Base-by-base conservation (phyloP, 2,113 vertebrate genomes). In the Malurus alboscapulatus region DNA sequence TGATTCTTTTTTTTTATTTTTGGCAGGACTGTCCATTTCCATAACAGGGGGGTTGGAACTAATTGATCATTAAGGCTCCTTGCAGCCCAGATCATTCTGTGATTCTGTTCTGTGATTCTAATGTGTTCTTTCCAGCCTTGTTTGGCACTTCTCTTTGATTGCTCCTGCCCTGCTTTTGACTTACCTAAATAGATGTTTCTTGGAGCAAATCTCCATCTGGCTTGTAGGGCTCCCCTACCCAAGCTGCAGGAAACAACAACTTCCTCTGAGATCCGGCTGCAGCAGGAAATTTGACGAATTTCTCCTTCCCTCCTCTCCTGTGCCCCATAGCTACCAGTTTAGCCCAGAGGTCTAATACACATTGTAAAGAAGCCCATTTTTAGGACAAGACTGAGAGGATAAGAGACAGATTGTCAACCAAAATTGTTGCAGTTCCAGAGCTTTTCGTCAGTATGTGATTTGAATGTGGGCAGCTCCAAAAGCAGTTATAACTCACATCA, bases 241-340 rank as follows among this genome's bases (percentile, higher is more conserved):
- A 34, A 58, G 87, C 69, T 87, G 90, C 92, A 95, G 94, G 92
- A 96, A 94, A 61, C 44, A 55, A 42, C 14, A 10, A 47, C 90
- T 95, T 95, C 94, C 94, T 93, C 92, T 68, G 85, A 87, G 78
- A 62, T 58, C 94, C 15, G 10, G 44, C 85, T 89, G 78, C 88
- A 75, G 88, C 81, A 91, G 94, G 90, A 95, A 91, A 91, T 85
- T 10, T 34, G 21, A 53, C 45, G 2, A 69, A 69, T 58, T 88
- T 88, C 84, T 95, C 80, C 66, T 84, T 76, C 59, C 73, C 81
- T 91, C 50, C 73, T 92, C 84, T 76, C 42, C 72, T 20, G 72
- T 76, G 42, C 59, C 90, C 50, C 87, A 83, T 30, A 14, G 30
- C 48, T 87, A 77, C 17, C 50, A 50, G 21, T 40, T 83, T 40